Base-by-base conservation (phyloP, 2,797 vertebrate genomes). In the Pseudochirops corinnae region DNA sequence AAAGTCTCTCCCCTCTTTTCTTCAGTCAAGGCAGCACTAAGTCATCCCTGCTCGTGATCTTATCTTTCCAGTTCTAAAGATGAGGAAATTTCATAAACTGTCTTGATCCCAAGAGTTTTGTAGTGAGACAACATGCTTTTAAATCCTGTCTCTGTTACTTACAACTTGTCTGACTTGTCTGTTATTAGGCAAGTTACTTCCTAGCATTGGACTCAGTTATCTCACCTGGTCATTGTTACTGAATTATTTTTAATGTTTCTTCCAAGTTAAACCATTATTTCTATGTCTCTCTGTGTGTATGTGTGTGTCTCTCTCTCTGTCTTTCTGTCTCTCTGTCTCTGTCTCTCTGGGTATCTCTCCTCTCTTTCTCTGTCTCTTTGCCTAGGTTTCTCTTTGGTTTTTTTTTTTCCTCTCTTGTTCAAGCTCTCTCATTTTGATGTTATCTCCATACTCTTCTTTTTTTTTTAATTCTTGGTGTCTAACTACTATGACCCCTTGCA, bases 111-210 rank as follows among this genome's bases (percentile, higher is more conserved):
- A 62, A 56, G 39, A 92, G 16, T 29, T 67, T 93, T 90, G 11
- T 4, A 29, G 2, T 90, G 31, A 67, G 0, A 67, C 2, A 92
- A 67, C 13, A 6, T 16, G 5, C 24, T 67, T 90, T 90, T 24
- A 74, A 57, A 92, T 95, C 92, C 91, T 57, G 46, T 55, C 56
- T 92, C 56, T 90, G 82, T 55, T 53, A 39, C 56, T n/a, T 33
- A n/a, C 7, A 31, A 74, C 62, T n/a, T 74, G 26, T 74, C 13
- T n/a, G 62, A n/a, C n/a, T n/a, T n/a, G n/a, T n/a, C n/a, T n/a
- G n/a, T n/a, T 11, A 55, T 62, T 67, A 21, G 52, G 10, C 11
- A 62, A 33, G 12, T 33, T 62, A 33, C 12, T 62, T 62, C 2
- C 3, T 62, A 13, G 14, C 12, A 33, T 1, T n/a, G 0, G 21